Percentiles rank a stretch among this genome's conserved stretches.
phyloP scores from a whole-genome alignment of 2,797 vertebrate species.

The Sebastes flavidus region DNA sequence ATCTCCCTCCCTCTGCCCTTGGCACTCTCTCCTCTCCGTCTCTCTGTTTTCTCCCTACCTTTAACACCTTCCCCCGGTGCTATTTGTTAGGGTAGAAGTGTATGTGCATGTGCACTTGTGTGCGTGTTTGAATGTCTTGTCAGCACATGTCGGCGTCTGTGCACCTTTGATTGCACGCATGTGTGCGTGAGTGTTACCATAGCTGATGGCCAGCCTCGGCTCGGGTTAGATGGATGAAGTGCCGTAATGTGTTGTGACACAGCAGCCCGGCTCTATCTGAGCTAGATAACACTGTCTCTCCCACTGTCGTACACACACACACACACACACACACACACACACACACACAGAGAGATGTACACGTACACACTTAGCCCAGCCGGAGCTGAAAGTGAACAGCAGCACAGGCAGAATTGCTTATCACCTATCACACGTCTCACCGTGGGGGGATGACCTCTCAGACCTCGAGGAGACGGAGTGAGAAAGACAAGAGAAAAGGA shows the following conservation, averaged over 20 bases:
- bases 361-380: slow-evolving; percentile 9
- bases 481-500: slow-evolving; percentile 30
- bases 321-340: not conserved
- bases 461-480: slow-evolving; percentile 10
- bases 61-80: slow-evolving; percentile 49
- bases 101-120: not conserved
- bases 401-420: slow-evolving; percentile 56
- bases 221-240: slow-evolving; percentile 80
- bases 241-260: slow-evolving; percentile 68
- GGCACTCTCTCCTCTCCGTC: slow-evolving; percentile 26
- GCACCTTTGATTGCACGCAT: slow-evolving; percentile 37
- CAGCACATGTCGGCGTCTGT: slow-evolving; percentile 17
- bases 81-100: slow-evolving; percentile 32
- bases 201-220: slow-evolving; percentile 60
- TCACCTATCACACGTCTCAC: slow-evolving; percentile 64
- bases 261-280: slow-evolving; percentile 57
- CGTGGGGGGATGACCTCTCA: slow-evolving; percentile 39
- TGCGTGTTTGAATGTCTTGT: slow-evolving; percentile 27
- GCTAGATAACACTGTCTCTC: slow-evolving; percentile 60
- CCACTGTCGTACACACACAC: not conserved
- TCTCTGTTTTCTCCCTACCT: slow-evolving; percentile 11
- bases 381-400: slow-evolving; percentile 53
- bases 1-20: slow-evolving; percentile 53
- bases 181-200: slow-evolving; percentile 44
- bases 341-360: not conserved